Evolutionary conservation across 2,888 invertebrate genomes (phyloP).

Genomic region (Allophyes oxyacanthae): DNA sequence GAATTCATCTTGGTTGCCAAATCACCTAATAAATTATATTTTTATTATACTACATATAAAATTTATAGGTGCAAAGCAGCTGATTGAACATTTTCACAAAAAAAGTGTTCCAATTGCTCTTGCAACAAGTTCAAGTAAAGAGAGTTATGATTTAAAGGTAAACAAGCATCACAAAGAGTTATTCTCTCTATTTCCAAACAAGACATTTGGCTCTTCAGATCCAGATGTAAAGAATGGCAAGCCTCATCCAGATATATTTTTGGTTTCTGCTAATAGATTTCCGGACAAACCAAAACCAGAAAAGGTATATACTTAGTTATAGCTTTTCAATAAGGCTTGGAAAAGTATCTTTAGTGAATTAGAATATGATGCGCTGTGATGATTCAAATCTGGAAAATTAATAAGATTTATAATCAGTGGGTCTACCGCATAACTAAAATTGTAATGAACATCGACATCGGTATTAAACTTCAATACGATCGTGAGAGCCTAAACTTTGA

Average conservation of each 20-base stretch:
- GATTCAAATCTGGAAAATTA: too few species aligned
- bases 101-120: constrained; percentile 94
- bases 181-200: constrained; percentile 91
- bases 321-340: not conserved
- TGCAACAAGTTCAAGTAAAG: constrained; percentile 94
- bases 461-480: too few species aligned
- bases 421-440: too few species aligned
- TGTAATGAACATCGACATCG: too few species aligned
- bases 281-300: constrained; percentile 90
- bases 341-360: too few species aligned
- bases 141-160: constrained; percentile 93
- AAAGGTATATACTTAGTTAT: constrained; percentile 74
- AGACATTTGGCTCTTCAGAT: constrained; percentile 95
- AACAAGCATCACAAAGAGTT: constrained; percentile 90
- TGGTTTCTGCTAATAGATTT: constrained; percentile 93
- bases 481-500: too few species aligned
- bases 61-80: constrained; percentile 92
- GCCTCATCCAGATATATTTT: constrained; percentile 96
- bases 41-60: not conserved
- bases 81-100: constrained; percentile 93
- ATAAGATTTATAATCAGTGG: too few species aligned
- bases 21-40: not conserved
- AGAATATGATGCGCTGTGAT: too few species aligned
- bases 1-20: not conserved
- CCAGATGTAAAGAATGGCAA: constrained; percentile 95